Conservation (phyloP, 2,888 invertebrate species). For the Dascillus cervinus region DNA sequence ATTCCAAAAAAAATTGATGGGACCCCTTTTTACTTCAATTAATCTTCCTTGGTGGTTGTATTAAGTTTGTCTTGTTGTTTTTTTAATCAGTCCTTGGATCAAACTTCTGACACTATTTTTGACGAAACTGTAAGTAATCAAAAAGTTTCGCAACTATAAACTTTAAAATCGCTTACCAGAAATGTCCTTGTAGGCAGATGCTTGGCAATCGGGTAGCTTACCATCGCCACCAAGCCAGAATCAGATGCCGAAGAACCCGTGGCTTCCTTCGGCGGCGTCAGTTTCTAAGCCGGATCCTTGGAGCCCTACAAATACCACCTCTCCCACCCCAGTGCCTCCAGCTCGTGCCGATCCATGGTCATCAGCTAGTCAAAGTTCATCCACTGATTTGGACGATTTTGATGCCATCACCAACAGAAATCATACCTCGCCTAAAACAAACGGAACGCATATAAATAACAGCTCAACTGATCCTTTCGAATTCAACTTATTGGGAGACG, state of each 20-base stretch:
- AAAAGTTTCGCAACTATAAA: no score
- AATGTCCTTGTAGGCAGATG: constrained; percentile 48
- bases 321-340: constrained; percentile 25
- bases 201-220: constrained; percentile 52
- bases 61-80: no score
- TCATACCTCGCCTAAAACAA: constrained; percentile 29
- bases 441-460: constrained; percentile 28
- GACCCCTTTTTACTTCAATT: no score
- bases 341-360: constrained; percentile 46
- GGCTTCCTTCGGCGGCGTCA: constrained; percentile 43
- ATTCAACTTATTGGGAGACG: constrained; percentile 52
- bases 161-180: constrained; percentile 4
- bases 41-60: no score
- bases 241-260: constrained; percentile 48
- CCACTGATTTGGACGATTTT: constrained; percentile 78
- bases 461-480: constrained; percentile 63
- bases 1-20: no score
- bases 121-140: no score
- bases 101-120: no score
- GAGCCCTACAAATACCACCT: constrained; percentile 19
- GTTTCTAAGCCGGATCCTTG: constrained; percentile 22
- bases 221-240: constrained; percentile 24
- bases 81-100: no score
- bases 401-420: constrained; percentile 77
- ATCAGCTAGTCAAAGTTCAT: constrained; percentile 41